Evolutionary conservation across 2,113 vertebrate genomes (phyloP).

Genomic region (mouse (Mus musculus)): DNA sequence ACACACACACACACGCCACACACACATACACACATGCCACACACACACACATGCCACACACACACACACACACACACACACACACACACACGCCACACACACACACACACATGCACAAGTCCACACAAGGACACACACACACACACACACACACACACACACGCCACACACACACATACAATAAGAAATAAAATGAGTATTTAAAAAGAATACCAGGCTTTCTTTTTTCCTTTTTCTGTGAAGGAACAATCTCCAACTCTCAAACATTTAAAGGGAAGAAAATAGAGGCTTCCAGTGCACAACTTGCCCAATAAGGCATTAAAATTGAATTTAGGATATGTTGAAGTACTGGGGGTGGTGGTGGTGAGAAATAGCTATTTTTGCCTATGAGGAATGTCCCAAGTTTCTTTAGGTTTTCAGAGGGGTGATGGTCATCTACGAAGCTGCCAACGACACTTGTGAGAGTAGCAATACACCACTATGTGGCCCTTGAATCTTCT

Average conservation of each 20-base stretch:
- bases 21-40: no score
- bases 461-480: not conserved
- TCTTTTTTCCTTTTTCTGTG: conserved; percentile 32
- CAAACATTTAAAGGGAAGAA: not conserved
- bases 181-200: not conserved
- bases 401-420: conserved; percentile 13
- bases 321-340: conserved; percentile 9
- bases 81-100: not conserved
- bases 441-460: not conserved
- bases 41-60: not conserved
- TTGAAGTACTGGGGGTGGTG: not conserved
- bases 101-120: not conserved
- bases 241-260: conserved; percentile 36
- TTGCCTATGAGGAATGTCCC: not conserved
- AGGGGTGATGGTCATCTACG: not conserved
- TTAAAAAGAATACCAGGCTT: not conserved
- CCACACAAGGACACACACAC: not conserved
- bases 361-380: not conserved
- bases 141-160: not conserved
- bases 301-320: not conserved
- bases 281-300: not conserved
- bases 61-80: not conserved
- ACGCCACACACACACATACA: not conserved
- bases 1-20: not conserved
- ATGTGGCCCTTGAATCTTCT: not conserved